phyloP scores from a whole-genome alignment of 2,797 vertebrate genomes.

The Gymnoscopelus microlampas region DNA sequence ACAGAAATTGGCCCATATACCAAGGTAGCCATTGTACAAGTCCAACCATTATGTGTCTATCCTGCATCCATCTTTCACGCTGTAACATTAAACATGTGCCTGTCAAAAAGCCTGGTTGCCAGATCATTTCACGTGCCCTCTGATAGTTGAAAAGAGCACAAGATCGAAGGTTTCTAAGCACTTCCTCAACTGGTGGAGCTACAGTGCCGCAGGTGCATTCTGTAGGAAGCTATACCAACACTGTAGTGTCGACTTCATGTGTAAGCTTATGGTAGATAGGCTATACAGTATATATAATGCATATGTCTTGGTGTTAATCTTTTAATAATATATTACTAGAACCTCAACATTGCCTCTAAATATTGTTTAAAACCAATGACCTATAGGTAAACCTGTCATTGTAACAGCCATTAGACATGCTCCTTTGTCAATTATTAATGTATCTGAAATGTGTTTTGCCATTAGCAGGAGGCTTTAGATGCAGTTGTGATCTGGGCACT shows the following conservation, averaged over 20 bases:
- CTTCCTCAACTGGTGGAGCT: too few relatives aligned
- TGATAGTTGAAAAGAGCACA: neutral
- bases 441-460: slow-evolving; percentile 60
- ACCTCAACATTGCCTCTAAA: slow-evolving; percentile 38
- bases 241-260: neutral
- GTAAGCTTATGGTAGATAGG: slow-evolving; percentile 2
- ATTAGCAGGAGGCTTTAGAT: slow-evolving; percentile 52
- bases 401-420: slow-evolving; percentile 59
- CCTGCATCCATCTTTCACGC: slow-evolving; percentile 9
- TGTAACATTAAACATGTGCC: neutral
- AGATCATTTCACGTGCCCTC: neutral
- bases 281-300: neutral
- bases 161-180: too few relatives aligned
- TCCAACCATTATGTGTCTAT: neutral
- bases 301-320: slow-evolving; percentile 15
- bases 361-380: slow-evolving; percentile 30
- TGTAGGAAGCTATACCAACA: neutral
- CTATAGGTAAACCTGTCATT: slow-evolving; percentile 53
- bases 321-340: slow-evolving; percentile 27
- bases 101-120: neutral
- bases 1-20: slow-evolving; percentile 9
- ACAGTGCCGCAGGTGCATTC: neutral
- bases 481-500: slow-evolving; percentile 63
- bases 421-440: slow-evolving; percentile 67
- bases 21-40: neutral